Evolutionary conservation across 1,140 invertebrate species (phyloP).

Genomic region (Drosophila lini): DNA sequence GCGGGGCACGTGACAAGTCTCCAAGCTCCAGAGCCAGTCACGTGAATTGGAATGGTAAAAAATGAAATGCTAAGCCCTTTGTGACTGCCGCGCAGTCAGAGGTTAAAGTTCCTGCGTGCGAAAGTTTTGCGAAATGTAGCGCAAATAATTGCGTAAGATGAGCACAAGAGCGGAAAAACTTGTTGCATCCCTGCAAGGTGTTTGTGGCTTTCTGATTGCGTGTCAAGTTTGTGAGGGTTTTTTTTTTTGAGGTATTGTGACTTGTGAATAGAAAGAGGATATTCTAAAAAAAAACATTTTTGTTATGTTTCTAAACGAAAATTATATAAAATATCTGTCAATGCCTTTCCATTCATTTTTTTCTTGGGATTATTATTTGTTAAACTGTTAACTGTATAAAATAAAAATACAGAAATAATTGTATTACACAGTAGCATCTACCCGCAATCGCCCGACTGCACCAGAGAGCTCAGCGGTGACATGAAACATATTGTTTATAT

Average conservation of each 20-base stretch:
- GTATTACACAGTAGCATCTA: not conserved
- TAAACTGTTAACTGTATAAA: not conserved
- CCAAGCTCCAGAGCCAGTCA: conserved; percentile 37
- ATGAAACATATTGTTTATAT: conserved; percentile 52
- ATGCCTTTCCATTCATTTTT: no score
- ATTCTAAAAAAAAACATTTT: not conserved
- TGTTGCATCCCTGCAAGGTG: conserved; percentile 50
- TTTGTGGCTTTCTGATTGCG: conserved; percentile 48
- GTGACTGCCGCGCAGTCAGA: conserved; percentile 40
- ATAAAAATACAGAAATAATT: no score
- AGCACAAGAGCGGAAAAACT: conserved; percentile 43
- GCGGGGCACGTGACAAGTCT: conserved; percentile 62
- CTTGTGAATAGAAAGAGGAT: conserved; percentile 2
- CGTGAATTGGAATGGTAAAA: conserved; percentile 54
- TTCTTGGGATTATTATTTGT: no score
- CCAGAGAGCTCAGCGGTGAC: conserved; percentile 4
- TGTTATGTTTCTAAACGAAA: not conserved
- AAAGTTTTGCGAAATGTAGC: conserved; percentile 51
- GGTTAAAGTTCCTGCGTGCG: conserved; percentile 60
- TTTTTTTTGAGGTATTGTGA: not conserved
- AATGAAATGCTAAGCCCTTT: conserved; percentile 51
- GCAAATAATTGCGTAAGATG: conserved; percentile 71
- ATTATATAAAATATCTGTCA: not conserved
- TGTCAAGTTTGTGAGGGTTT: conserved; percentile 34
- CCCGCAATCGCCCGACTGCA: not conserved